Conservation (phyloP, 1,140 invertebrate genomes). For the Sycophaga agraensis region DNA sequence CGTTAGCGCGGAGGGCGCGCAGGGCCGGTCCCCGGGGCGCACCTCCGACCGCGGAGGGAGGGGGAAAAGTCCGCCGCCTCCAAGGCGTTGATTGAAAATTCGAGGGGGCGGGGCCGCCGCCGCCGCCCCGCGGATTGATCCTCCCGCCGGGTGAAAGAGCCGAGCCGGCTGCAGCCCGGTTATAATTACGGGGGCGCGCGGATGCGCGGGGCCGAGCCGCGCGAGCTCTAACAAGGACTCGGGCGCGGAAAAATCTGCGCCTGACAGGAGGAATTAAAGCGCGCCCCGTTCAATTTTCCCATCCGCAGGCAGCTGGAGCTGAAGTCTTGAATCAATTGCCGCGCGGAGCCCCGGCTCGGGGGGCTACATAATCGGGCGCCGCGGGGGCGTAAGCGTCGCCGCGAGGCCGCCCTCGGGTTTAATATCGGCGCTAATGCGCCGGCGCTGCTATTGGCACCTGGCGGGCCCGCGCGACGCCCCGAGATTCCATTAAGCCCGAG, state of each 20-base stretch:
- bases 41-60: too few species aligned
- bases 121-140: too few species aligned
- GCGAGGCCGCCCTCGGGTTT: background rate
- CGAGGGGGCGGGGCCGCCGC: too few species aligned
- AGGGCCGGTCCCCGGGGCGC: too few species aligned
- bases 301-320: slow-evolving; percentile 11
- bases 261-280: slow-evolving; percentile 22
- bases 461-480: too few species aligned
- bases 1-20: too few species aligned
- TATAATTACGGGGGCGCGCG: background rate
- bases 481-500: too few species aligned
- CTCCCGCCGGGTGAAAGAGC: too few species aligned
- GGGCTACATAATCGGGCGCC: background rate
- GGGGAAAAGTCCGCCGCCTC: too few species aligned
- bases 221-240: slow-evolving; percentile 13
- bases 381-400: background rate
- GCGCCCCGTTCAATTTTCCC: slow-evolving; percentile 9
- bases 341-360: background rate
- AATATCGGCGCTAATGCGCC: background rate
- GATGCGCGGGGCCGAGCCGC: background rate
- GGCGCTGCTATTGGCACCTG: slow-evolving; percentile 13
- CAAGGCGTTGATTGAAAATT: too few species aligned
- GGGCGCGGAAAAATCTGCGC: slow-evolving; percentile 10
- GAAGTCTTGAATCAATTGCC: slow-evolving; percentile 20
- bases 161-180: too few species aligned